Conservation (phyloP, 2,888 invertebrate genomes). For the Fissipunctia ypsillon region DNA sequence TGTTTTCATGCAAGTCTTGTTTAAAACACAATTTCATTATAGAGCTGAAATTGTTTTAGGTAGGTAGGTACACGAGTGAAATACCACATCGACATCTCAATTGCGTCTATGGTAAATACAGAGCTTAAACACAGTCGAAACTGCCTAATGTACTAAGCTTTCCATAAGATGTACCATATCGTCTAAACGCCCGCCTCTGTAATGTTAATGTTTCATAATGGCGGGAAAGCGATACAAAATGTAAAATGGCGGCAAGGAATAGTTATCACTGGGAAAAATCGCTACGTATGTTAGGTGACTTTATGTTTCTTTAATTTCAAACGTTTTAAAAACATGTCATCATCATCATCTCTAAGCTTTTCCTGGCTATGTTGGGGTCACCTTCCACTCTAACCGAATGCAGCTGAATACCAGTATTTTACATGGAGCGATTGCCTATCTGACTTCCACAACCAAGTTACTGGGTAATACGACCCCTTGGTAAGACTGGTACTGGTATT, state of each 20-base stretch:
- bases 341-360: no score
- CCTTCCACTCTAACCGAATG: no score
- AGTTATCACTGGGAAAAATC: constrained; percentile 65
- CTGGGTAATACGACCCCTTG: no score
- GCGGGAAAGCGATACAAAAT: constrained; percentile 41
- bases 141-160: constrained; percentile 22
- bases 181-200: constrained; percentile 30
- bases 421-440: no score
- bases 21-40: neutral
- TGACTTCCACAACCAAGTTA: no score
- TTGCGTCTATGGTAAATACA: constrained; percentile 5
- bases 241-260: constrained; percentile 58
- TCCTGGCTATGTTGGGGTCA: no score
- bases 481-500: no score
- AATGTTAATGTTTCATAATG: constrained; percentile 36
- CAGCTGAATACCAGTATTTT: no score
- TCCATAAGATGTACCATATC: constrained; percentile 36
- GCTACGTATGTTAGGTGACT: constrained; percentile 37
- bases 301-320: constrained; percentile 9
- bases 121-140: constrained; percentile 8
- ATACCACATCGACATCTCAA: constrained; percentile 11
- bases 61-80: neutral
- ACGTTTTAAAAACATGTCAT: neutral
- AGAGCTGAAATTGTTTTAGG: neutral
- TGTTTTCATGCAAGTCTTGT: neutral